Conservation (phyloP, 2,888 invertebrate species). For the Drosophila lacicola region DNA sequence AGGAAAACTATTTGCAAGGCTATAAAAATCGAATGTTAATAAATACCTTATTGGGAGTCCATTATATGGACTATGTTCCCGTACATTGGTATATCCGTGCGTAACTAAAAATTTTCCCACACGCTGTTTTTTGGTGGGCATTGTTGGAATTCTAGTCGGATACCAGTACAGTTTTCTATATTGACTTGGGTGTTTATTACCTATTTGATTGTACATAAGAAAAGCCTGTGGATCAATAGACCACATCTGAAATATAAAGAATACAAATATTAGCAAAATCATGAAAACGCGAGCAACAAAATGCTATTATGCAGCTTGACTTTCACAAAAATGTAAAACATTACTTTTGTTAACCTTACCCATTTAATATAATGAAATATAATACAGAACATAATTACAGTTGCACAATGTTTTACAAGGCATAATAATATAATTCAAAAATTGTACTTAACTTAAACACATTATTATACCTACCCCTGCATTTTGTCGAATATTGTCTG, state of each 20-base stretch:
- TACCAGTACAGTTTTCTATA: constrained; percentile 3
- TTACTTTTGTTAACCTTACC: too few relatives aligned
- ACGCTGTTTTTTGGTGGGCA: background rate
- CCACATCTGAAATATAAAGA: background rate
- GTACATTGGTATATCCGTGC: background rate
- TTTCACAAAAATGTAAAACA: too few relatives aligned
- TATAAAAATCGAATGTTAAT: background rate
- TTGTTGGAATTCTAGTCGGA: background rate
- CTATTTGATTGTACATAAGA: background rate
- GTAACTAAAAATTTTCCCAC: background rate
- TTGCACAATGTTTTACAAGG: too few relatives aligned
- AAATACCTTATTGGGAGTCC: background rate
- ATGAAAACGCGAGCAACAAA: too few relatives aligned
- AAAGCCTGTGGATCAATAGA: background rate
- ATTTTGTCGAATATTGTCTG: background rate
- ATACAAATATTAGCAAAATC: background rate
- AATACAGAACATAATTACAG: too few relatives aligned
- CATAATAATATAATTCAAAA: background rate
- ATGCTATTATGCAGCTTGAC: too few relatives aligned
- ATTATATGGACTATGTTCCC: background rate
- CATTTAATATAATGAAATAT: too few relatives aligned
- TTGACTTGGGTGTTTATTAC: background rate
- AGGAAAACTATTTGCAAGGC: background rate
- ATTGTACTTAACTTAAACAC: background rate
- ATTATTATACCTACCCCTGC: background rate